Evolutionary conservation across 2,888 invertebrate species (phyloP).

Genomic region (Mesorhabditis spiculigera): DNA sequence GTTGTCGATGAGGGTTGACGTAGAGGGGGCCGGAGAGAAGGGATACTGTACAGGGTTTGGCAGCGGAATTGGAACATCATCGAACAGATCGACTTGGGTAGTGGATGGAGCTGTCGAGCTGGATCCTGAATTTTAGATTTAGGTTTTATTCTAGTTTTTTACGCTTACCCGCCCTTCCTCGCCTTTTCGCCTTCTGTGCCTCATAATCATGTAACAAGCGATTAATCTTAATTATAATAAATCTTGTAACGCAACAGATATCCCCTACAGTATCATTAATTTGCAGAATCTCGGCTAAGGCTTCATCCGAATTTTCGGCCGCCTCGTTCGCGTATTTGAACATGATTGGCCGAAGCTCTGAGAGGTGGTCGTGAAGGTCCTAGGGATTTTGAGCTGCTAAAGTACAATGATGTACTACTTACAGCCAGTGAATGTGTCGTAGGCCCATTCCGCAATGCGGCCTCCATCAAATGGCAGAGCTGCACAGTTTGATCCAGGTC

Average conservation of each 20-base stretch:
- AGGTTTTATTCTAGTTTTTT: neutral
- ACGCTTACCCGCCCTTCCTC: neutral
- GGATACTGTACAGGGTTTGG: neutral
- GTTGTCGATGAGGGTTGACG: neutral
- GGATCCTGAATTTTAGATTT: no score
- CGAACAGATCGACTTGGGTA: neutral
- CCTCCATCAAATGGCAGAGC: slow-evolving; percentile 20
- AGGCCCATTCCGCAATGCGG: neutral
- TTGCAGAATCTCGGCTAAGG: slow-evolving; percentile 72
- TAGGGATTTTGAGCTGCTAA: neutral
- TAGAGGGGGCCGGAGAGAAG: neutral
- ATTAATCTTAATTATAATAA: neutral
- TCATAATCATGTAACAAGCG: neutral
- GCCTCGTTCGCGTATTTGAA: slow-evolving; percentile 51
- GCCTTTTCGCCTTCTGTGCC: neutral
- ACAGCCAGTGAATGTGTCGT: no score
- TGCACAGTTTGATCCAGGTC: slow-evolving; percentile 75
- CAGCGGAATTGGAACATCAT: neutral
- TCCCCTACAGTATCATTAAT: slow-evolving; percentile 74
- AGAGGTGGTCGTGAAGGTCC: slow-evolving; percentile 25
- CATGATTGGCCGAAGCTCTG: slow-evolving; percentile 32
- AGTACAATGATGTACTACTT: no score
- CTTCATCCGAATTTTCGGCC: slow-evolving; percentile 46
- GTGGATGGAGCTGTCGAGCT: no score
- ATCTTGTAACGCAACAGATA: neutral